These are phyloP conservation scores for Melieria crassipennis DNA, from an alignment of 2,888 invertebrate species.

Conservation along the genomic window DNA sequence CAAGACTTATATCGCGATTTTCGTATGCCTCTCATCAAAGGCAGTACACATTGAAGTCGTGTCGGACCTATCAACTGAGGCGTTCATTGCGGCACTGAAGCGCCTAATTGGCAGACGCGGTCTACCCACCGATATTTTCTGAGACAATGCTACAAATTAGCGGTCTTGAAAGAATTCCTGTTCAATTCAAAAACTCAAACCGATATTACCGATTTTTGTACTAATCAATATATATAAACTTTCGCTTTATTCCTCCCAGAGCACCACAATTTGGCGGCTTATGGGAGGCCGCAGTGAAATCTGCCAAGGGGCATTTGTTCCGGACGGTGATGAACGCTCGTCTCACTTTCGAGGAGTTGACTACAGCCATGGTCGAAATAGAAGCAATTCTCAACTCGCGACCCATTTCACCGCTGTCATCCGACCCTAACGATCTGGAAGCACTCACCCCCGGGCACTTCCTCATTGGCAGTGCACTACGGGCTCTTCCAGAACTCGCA, in stretches of 20 bases:
- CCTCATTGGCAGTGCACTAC: background rate
- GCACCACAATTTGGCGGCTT: background rate
- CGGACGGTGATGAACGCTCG: slow-evolving; percentile 9
- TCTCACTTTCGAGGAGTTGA: background rate
- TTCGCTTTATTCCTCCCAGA: slow-evolving; percentile 13
- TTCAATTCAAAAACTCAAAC: background rate
- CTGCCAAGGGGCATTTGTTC: background rate
- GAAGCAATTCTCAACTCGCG: slow-evolving; percentile 4
- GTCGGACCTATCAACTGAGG: slow-evolving; percentile 29
- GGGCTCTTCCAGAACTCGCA: background rate
- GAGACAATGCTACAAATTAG: slow-evolving; percentile 33
- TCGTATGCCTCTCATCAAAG: slow-evolving; percentile 33
- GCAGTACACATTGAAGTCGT: slow-evolving; percentile 33
- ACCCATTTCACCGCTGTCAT: background rate
- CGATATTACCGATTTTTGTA: background rate
- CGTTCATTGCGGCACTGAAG: slow-evolving; percentile 33
- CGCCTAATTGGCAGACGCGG: slow-evolving; percentile 30
- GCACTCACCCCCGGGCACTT: slow-evolving; percentile 8
- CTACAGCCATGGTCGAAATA: background rate
- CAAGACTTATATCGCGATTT: slow-evolving; percentile 36
- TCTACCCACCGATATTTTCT: slow-evolving; percentile 26
- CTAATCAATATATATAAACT: slow-evolving; percentile 6
- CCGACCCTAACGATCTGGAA: background rate
- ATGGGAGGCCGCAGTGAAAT: slow-evolving; percentile 15
- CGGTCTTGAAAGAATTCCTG: background rate